Evolutionary conservation across 2,113 vertebrate species (phyloP).

Genomic region (Poecilia latipinna): DNA sequence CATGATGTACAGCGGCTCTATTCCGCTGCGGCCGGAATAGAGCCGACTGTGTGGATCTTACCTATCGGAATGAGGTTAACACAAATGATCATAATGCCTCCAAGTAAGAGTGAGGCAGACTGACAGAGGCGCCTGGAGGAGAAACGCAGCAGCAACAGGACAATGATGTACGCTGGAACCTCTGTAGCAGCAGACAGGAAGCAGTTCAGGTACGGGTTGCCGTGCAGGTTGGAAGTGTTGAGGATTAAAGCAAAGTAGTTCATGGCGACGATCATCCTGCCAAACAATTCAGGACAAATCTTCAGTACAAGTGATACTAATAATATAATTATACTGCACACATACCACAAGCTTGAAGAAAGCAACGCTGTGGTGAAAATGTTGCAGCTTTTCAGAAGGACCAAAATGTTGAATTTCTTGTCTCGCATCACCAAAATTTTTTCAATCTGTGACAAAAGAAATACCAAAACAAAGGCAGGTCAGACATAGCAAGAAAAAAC

Average conservation of each 20-base stretch:
- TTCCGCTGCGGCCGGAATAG: no score
- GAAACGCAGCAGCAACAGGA: constrained; percentile 82
- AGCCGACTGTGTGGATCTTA: constrained; percentile 49
- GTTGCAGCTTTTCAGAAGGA: constrained; percentile 57
- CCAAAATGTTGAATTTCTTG: constrained; percentile 52
- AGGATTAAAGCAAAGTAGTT: constrained; percentile 88
- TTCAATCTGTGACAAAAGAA: constrained; percentile 43
- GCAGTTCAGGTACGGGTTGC: constrained; percentile 86
- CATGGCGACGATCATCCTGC: constrained; percentile 86
- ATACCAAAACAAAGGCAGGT: background rate
- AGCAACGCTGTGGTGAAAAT: constrained; percentile 46
- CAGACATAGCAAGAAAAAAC: background rate
- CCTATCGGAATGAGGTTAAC: constrained; percentile 85
- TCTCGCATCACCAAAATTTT: constrained; percentile 41
- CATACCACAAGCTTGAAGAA: constrained; percentile 69
- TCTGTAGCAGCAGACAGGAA: constrained; percentile 86
- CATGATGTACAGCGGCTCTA: no score
- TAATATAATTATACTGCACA: background rate
- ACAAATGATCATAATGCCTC: constrained; percentile 87
- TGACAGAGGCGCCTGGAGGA: constrained; percentile 84
- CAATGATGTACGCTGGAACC: constrained; percentile 86
- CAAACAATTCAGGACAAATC: constrained; percentile 3
- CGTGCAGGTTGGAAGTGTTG: constrained; percentile 89
- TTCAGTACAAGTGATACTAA: background rate
- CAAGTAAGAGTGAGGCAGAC: constrained; percentile 84